Base-by-base conservation (phyloP, 2,888 invertebrate species). In the Pandemis corylana region DNA sequence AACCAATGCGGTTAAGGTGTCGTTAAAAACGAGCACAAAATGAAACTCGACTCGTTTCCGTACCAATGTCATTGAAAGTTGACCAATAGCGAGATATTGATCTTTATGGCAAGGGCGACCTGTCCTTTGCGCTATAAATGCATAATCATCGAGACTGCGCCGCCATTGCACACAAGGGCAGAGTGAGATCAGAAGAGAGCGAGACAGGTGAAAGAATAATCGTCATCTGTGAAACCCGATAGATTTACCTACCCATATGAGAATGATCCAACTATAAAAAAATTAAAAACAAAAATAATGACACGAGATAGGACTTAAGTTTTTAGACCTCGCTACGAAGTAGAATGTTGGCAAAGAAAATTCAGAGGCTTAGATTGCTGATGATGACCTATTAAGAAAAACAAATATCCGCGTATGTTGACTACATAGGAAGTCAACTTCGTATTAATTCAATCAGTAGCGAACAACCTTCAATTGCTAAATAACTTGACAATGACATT, bases 61-160 rank as follows among this genome's bases (percentile, higher is more conserved):
- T 78, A 80, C 80, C 78, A 91, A 90, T 91, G 91, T 89, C 90
- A 87, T 85, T 85, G 85, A 88, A 87, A 87, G 87, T 88, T 85
- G 81, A 83, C 80, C 75, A 64, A 77, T 69, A 53, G 61, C 41
- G 49, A 76, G 70, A 76, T 70, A 72, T 72, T 66, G 69, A 73
- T 73, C 69, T 72, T 70, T 49, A 70, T 61, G 49, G 67, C 74
- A 71, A 76, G 68, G 71, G 72, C 68, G 67, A 61, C 53, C 49
- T 70, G 67, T 74, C 76, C 74, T 74, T 71, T 51, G 62, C 53
- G 41, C 64, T 71, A 67, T 67, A 67, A 53, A 75, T 44, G 69
- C 65, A 70, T 70, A 74, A 61, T 74, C 69, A 73, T 74, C 69
- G 51, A 61, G 42, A 41, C 41, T 67, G 53, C 42, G 36, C n/a